These are phyloP conservation scores for Allenopithecus nigroviridis DNA, from an alignment of 2,797 vertebrate species.

Conservation along the genomic window DNA sequence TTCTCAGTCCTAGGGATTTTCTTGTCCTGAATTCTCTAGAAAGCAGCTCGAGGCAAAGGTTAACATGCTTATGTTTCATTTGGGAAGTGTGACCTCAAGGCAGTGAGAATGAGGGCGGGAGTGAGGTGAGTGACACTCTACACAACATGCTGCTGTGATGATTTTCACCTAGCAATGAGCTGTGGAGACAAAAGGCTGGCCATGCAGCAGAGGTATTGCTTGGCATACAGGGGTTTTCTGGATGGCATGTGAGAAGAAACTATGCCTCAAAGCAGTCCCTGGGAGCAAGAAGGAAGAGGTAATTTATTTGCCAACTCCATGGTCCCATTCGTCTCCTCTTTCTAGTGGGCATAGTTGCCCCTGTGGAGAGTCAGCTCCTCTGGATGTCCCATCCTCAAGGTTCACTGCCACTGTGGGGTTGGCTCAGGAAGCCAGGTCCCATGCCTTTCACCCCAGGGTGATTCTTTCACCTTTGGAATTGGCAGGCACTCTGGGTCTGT, in stretches of 20 bases:
- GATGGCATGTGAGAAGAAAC: neutral
- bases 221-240: neutral
- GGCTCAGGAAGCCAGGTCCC: neutral
- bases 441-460: rapidly evolving
- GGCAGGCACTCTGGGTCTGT: neutral
- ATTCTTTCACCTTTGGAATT: neutral
- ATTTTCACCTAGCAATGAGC: neutral
- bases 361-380: neutral
- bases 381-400: neutral
- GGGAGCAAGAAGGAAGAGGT: neutral
- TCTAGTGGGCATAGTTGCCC: neutral
- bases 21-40: neutral
- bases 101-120: neutral
- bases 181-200: neutral
- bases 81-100: neutral
- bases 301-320: neutral
- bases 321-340: neutral
- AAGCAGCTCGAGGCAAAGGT: neutral
- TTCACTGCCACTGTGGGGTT: too few species aligned
- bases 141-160: neutral
- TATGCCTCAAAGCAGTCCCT: neutral
- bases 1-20: neutral
- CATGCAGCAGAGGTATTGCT: neutral
- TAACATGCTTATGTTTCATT: neutral
- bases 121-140: neutral